A percentile compares a stretch with the other conserved stretches of the same genome.
These are phyloP conservation scores for Ectemnius continuus DNA, from an alignment of 2,888 invertebrate species.

Conservation along the genomic window DNA sequence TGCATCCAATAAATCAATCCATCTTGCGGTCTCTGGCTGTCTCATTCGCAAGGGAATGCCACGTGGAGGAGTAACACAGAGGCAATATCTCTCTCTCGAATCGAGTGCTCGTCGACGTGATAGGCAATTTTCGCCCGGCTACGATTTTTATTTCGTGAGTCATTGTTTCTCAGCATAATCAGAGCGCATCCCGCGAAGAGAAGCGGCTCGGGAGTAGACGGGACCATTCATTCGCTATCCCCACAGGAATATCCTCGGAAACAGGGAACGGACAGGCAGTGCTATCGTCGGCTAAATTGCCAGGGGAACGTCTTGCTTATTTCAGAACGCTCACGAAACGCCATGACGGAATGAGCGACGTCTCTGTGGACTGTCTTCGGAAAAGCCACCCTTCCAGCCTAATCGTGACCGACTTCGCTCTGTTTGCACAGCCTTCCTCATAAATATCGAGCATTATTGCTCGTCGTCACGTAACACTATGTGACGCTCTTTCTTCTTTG, in stretches of 20 bases:
- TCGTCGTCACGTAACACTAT: constrained; percentile 13
- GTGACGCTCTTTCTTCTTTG: background rate
- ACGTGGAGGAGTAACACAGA: background rate
- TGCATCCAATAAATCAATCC: too few species aligned
- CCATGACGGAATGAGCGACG: constrained; percentile 53
- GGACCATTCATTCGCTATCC: constrained; percentile 50
- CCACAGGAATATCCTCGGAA: constrained; percentile 54
- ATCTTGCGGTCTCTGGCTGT: too few species aligned
- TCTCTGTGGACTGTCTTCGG: constrained; percentile 50
- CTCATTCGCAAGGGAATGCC: background rate
- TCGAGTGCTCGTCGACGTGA: constrained; percentile 33
- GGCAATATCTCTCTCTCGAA: constrained; percentile 33
- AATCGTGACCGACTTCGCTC: constrained; percentile 39
- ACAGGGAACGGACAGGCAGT: constrained; percentile 46
- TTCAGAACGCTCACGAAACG: constrained; percentile 39
- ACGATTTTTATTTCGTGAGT: constrained; percentile 44
- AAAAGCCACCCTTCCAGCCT: constrained; percentile 38
- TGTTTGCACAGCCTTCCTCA: constrained; percentile 57
- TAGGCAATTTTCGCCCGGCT: constrained; percentile 29
- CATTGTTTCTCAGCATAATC: constrained; percentile 52
- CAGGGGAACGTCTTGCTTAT: constrained; percentile 61
- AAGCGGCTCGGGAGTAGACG: constrained; percentile 6
- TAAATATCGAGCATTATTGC: constrained; percentile 52
- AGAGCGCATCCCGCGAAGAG: constrained; percentile 32
- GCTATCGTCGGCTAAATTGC: constrained; percentile 58